These are phyloP conservation scores for Panulirus ornatus DNA, from an alignment of 1,140 invertebrate genomes.

Conservation along the genomic window DNA sequence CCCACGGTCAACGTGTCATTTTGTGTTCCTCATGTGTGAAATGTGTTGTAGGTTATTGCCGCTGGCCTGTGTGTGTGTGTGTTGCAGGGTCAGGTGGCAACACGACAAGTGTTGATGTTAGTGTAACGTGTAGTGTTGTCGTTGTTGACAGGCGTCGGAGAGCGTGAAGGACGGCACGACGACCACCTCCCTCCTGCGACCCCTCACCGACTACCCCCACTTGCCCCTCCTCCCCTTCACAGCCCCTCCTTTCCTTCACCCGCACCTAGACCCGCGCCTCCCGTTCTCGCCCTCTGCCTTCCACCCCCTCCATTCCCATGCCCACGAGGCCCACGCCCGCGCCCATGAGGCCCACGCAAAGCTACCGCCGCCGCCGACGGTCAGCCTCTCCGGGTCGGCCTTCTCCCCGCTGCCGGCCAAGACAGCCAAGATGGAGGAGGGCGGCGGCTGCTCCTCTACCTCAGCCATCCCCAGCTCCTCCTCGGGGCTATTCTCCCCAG, in stretches of 20 bases:
- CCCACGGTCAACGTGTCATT: too few species aligned
- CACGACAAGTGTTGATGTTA: too few species aligned
- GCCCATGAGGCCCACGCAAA: constrained; percentile 33
- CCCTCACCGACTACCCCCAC: constrained; percentile 72
- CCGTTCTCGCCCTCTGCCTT: constrained; percentile 72
- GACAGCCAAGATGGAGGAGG: constrained; percentile 69
- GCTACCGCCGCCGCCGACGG: constrained; percentile 32
- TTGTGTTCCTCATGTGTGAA: too few species aligned
- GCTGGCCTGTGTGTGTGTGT: too few species aligned
- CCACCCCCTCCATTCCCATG: constrained; percentile 67
- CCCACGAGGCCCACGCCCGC: constrained; percentile 48
- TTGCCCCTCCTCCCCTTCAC: constrained; percentile 70
- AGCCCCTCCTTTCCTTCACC: constrained; percentile 72
- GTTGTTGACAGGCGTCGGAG: constrained; percentile 62
- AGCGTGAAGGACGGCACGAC: constrained; percentile 62
- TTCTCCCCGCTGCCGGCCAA: constrained; percentile 72
- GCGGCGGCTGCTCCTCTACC: constrained; percentile 44
- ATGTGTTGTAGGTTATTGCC: too few species aligned
- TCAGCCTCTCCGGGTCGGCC: constrained; percentile 63
- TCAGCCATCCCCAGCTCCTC: constrained; percentile 77
- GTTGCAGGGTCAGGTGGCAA: too few species aligned
- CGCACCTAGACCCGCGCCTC: constrained; percentile 68
- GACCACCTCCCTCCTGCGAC: constrained; percentile 59
- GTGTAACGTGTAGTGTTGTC: not conserved
- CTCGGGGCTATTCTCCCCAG: constrained; percentile 74